phyloP scores from a whole-genome alignment of 2,888 invertebrate genomes.

The Megastigmus dorsalis region DNA sequence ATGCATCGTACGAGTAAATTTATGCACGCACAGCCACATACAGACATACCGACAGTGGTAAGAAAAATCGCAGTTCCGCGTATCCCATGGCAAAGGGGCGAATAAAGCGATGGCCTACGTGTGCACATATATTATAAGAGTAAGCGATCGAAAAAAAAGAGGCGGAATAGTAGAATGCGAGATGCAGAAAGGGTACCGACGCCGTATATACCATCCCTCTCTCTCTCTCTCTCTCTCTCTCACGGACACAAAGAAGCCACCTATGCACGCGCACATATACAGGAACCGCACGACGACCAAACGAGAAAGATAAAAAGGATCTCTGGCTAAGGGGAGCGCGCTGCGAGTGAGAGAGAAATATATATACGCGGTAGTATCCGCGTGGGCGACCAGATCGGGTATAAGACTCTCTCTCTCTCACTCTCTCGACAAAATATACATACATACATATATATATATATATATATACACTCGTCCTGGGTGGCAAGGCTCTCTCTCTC shows the following conservation, averaged over 20 bases:
- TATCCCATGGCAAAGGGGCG: conserved; percentile 28
- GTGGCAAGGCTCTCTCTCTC: conserved; percentile 56
- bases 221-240: too few relatives aligned
- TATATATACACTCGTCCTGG: conserved; percentile 56
- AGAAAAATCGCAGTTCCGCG: conserved; percentile 31
- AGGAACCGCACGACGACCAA: too few relatives aligned
- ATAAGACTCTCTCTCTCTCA: too few relatives aligned
- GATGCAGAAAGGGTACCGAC: conserved; percentile 15
- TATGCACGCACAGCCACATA: neutral
- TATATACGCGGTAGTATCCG: conserved; percentile 51
- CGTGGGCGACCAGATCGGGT: conserved; percentile 59
- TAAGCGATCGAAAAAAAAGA: neutral
- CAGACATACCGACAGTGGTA: neutral
- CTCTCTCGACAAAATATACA: too few relatives aligned
- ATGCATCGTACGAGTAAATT: conserved; percentile 1
- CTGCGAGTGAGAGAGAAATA: conserved; percentile 18
- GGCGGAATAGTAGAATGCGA: conserved; percentile 1
- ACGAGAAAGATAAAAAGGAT: conserved; percentile 38
- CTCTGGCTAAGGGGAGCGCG: neutral
- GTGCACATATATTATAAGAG: conserved; percentile 24
- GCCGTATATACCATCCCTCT: too few relatives aligned
- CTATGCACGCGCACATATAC: conserved; percentile 2
- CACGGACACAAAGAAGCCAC: conserved; percentile 33
- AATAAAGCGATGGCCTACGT: conserved; percentile 43
- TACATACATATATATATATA: neutral